Evolutionary conservation across 2,797 vertebrate species (phyloP).

Genomic region (Spheniscus humboldti): DNA sequence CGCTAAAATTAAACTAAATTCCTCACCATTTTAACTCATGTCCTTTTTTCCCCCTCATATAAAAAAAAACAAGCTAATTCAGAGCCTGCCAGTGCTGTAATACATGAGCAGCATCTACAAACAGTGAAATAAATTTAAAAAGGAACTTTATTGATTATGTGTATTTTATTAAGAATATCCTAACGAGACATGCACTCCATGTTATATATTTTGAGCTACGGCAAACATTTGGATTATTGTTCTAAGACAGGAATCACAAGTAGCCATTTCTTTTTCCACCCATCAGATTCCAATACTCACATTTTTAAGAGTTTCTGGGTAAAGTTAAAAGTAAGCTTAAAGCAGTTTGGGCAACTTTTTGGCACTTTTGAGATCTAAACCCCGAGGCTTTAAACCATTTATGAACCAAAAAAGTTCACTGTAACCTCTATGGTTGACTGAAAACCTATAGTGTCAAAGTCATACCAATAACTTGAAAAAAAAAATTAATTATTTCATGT

Average conservation of each 20-base stretch:
- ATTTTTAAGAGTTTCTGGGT: not conserved
- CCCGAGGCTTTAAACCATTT: not conserved
- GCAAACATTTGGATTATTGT: not conserved
- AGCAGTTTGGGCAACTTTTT: not conserved
- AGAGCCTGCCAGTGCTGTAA: not conserved
- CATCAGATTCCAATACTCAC: not conserved
- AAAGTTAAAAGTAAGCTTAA: not conserved
- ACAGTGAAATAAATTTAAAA: not conserved
- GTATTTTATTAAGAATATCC: not conserved
- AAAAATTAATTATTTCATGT: not conserved
- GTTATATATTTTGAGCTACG: not conserved
- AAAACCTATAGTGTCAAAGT: not conserved
- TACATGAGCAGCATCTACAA: not conserved
- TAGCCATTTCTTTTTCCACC: not conserved
- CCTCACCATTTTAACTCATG: not conserved
- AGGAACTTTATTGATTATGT: not conserved
- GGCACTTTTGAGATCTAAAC: not conserved
- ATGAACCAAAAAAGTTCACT: not conserved
- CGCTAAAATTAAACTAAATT: not conserved
- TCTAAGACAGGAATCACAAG: not conserved
- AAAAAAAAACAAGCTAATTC: not conserved
- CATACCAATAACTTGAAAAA: not conserved
- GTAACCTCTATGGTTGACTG: not conserved
- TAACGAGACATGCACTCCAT: not conserved
- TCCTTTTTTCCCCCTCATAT: not conserved